Base-by-base conservation (phyloP, 2,113 vertebrate species). In the Catharus minimus region DNA sequence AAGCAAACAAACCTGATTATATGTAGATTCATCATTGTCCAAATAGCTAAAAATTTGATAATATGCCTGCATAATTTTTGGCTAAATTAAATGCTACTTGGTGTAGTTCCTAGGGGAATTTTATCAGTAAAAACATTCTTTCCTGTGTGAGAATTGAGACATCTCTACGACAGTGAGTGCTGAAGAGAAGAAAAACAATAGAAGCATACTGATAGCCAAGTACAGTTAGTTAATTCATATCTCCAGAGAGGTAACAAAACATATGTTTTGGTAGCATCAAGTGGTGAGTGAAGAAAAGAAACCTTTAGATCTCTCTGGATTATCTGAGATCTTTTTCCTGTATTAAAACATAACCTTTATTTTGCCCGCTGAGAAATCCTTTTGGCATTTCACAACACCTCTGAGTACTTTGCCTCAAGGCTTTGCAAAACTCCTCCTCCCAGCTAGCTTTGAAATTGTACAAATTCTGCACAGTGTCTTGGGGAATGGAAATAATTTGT, bases 61-160 rank as follows among this genome's bases (percentile, higher is more conserved):
- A 84, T 72, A 82, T 13, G 90, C 94, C 93, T 92, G 92, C 80
- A 90, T 90, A 41, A 71, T 78, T 94, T 91, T 90, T 53, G 32
- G 12, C 82, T 69, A 58, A 86, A 93, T 75, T 83, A 68, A 86
- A 91, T 65, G 82, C 72, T 95, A 41, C 41, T 93, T 86, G 46
- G 33, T 94, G 47, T 77, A 83, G 82, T 74, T 94, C 93, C 78
- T 83, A 58, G 53, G 62, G 65, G 87, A 77, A 57, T 95, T 91
- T 94, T 95, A 95, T 96, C 93, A 74, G 77, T 77, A 78, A 91
- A 93, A 92, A 55, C 73, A 89, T 95, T 76, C 83, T 89, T 94
- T 93, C 41, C 80, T 86, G 43, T 49, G 26, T 30, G 26, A 93
- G 95, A 95, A 96, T 88, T 92, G 86, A 95, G 89, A 92, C 83